Conservation (phyloP, 2,113 vertebrate genomes). For the Apus apus region DNA sequence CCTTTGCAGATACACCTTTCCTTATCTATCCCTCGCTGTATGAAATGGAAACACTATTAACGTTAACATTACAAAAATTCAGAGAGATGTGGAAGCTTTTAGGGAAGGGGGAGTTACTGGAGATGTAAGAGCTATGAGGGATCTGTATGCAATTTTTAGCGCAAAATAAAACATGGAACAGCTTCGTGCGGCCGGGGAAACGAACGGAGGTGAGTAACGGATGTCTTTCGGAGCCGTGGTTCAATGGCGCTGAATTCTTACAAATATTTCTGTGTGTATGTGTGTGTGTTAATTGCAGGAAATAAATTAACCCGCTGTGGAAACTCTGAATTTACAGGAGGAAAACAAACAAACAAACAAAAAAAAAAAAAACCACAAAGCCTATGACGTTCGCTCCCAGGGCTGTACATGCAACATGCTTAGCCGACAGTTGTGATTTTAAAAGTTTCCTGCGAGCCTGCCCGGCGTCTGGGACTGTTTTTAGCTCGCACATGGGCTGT, state of each 20-base stretch:
- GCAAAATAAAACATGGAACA: not conserved
- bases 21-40: not conserved
- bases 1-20: not conserved
- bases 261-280: not conserved
- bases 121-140: not conserved
- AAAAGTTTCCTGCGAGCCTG: not conserved
- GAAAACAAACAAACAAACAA: no score
- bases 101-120: not conserved
- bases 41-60: not conserved
- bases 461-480: not conserved
- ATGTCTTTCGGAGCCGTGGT: not conserved
- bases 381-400: not conserved
- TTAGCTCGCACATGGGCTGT: not conserved
- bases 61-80: not conserved
- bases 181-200: not conserved
- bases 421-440: not conserved
- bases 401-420: not conserved
- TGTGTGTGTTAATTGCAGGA: not conserved
- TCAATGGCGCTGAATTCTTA: not conserved
- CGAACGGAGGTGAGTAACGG: not conserved
- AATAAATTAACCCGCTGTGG: not conserved
- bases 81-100: not conserved
- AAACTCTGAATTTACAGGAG: not conserved
- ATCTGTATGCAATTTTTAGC: not conserved
- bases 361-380: no score